phyloP scores from a whole-genome alignment of 2,113 vertebrate species.

The Urocynchramus pylzowi region DNA sequence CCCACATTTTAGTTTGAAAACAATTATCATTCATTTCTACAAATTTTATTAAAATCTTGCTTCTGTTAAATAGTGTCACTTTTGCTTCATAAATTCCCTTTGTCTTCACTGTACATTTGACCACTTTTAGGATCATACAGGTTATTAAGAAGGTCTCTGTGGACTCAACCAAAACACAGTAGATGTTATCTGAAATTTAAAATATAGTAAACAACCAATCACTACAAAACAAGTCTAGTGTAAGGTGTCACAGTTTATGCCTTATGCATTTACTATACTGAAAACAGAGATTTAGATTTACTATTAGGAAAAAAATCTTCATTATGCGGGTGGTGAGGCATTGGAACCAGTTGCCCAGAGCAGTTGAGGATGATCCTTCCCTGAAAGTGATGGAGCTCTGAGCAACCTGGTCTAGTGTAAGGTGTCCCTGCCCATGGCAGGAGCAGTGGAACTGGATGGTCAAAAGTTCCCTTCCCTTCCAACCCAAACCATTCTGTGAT shows the following conservation, averaged over 20 bases:
- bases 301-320: neutral
- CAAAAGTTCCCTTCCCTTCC: neutral
- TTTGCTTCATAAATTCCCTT: neutral
- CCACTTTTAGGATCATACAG: neutral
- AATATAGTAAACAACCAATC: neutral
- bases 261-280: neutral
- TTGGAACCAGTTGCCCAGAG: neutral
- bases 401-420: neutral
- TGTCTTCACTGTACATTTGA: neutral
- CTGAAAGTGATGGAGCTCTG: neutral
- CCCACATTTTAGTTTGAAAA: constrained; percentile 1
- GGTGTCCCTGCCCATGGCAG: neutral
- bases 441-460: neutral
- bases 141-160: neutral
- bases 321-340: neutral
- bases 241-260: accelerated
- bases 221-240: neutral
- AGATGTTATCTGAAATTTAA: neutral
- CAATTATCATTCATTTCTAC: constrained; percentile 5
- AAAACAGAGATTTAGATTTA: neutral
- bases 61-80: neutral
- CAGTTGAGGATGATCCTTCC: neutral
- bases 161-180: neutral
- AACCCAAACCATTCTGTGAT: neutral
- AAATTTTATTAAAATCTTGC: neutral